These are phyloP conservation scores for Cerastis rubricosa DNA, from an alignment of 2,888 invertebrate genomes.

Conservation along the genomic window DNA sequence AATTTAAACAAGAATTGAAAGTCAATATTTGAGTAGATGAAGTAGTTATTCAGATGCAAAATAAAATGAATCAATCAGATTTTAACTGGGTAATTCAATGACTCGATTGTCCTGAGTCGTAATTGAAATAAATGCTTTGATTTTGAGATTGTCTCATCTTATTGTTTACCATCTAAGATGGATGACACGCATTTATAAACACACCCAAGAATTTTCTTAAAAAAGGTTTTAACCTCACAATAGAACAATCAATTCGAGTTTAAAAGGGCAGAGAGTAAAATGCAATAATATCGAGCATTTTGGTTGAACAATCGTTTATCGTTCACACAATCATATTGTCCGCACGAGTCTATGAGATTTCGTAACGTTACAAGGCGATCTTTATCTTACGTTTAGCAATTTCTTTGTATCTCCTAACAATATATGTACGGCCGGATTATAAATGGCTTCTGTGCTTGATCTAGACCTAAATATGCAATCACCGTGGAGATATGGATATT, in stretches of 20 bases:
- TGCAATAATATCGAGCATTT: slow-evolving; percentile 53
- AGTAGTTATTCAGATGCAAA: background rate
- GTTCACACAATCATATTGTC: slow-evolving; percentile 53
- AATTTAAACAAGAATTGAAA: background rate
- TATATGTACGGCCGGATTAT: slow-evolving; percentile 49
- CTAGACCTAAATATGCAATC: slow-evolving; percentile 79
- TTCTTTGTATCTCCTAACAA: slow-evolving; percentile 66
- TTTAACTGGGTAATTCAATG: background rate
- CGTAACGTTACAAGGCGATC: slow-evolving; percentile 59
- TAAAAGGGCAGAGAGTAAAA: slow-evolving; percentile 22
- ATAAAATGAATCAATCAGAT: background rate
- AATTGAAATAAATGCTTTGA: background rate
- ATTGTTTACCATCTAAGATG: background rate
- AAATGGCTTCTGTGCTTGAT: slow-evolving; percentile 67
- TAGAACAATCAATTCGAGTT: slow-evolving; percentile 23
- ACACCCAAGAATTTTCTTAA: background rate
- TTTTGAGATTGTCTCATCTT: background rate
- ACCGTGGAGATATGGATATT: slow-evolving; percentile 70
- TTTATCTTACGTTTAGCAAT: slow-evolving; percentile 64
- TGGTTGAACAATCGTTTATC: slow-evolving; percentile 58
- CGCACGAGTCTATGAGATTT: slow-evolving; percentile 52
- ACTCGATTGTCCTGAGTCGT: background rate
- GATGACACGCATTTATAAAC: background rate
- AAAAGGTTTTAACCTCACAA: background rate
- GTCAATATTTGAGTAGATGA: background rate